Evolutionary conservation across 1,140 invertebrate genomes (phyloP).

Genomic region (Eurosta solidaginis): DNA sequence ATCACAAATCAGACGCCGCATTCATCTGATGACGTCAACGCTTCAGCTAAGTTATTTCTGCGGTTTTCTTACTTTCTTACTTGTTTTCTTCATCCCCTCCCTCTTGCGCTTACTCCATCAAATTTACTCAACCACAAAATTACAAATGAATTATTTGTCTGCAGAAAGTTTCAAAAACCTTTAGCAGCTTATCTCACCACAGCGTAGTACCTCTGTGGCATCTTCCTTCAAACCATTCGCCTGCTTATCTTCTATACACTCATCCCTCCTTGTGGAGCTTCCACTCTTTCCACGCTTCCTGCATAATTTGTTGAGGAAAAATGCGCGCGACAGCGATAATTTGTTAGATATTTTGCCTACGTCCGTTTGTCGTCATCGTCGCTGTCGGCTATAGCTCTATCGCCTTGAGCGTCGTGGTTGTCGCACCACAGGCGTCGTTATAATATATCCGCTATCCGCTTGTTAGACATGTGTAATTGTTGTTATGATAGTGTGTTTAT

Average conservation of each 20-base stretch:
- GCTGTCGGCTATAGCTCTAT: not conserved
- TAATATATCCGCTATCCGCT: constrained; percentile 8
- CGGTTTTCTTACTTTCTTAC: not conserved
- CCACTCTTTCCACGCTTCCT: not conserved
- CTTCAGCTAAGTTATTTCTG: not conserved
- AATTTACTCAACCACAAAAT: constrained; percentile 7
- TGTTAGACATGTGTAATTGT: constrained; percentile 28
- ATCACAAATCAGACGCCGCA: not conserved
- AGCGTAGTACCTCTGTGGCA: not conserved
- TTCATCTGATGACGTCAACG: not conserved
- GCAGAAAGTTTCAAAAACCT: not conserved
- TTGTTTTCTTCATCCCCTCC: not conserved
- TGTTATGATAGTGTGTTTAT: constrained; percentile 25
- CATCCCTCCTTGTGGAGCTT: no score
- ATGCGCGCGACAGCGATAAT: constrained; percentile 15
- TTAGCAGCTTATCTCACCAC: constrained; percentile 9
- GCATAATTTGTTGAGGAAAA: not conserved
- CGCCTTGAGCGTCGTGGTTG: not conserved
- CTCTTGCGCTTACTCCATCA: not conserved
- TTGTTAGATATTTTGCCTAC: not conserved
- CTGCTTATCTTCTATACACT: no score
- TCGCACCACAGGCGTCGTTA: constrained; percentile 18
- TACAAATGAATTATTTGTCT: constrained; percentile 13
- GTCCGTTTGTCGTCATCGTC: not conserved
- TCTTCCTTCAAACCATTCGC: no score